A percentile compares a stretch with the other conserved stretches of the same genome.
phyloP scores from a whole-genome alignment of 2,888 invertebrate species.

The Campoplex nolae region DNA sequence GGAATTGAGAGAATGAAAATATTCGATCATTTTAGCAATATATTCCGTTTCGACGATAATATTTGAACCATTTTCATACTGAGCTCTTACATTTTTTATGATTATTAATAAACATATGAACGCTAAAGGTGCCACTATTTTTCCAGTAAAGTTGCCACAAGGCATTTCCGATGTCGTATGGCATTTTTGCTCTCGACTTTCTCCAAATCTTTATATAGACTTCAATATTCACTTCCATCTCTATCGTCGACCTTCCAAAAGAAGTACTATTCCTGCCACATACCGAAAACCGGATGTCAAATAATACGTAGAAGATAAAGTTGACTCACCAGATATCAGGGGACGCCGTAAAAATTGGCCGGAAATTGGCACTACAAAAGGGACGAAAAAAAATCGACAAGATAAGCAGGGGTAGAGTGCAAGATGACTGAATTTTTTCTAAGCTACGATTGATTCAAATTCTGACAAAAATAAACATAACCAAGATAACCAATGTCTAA shows the following conservation, averaged over 20 bases:
- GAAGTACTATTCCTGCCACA: too few species aligned
- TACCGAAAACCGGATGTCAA: background rate
- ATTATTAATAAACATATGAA: too few species aligned
- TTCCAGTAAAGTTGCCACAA: too few species aligned
- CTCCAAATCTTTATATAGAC: conserved; percentile 12
- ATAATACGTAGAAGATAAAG: background rate
- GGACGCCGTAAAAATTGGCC: background rate
- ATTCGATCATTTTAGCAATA: too few species aligned
- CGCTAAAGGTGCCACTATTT: too few species aligned
- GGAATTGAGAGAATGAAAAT: too few species aligned
- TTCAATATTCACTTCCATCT: background rate
- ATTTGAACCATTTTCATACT: too few species aligned
- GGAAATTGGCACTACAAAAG: background rate
- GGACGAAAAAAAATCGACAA: background rate
- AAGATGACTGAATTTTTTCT: background rate
- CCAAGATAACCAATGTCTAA: background rate
- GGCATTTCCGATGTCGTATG: background rate
- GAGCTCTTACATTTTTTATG: too few species aligned
- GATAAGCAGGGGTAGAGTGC: background rate
- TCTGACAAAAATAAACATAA: background rate
- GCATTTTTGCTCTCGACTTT: conserved; percentile 6
- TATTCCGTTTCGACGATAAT: too few species aligned
- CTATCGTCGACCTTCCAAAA: background rate
- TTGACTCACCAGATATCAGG: background rate
- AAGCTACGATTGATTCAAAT: background rate